These are phyloP conservation scores for Sesia bembeciformis DNA, from an alignment of 2,888 invertebrate species.

Conservation along the genomic window DNA sequence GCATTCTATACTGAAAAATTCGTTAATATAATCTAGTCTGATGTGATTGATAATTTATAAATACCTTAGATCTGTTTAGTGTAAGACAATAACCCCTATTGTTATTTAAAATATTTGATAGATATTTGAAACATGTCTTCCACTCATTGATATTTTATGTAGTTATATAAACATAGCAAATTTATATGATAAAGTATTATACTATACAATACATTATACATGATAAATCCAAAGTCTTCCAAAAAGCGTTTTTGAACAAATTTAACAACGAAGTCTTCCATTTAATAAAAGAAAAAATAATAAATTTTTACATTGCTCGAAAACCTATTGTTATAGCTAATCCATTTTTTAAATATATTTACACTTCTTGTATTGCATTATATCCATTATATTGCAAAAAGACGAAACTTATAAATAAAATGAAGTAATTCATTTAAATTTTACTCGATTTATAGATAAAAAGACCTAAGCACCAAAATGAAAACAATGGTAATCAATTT, in stretches of 20 bases:
- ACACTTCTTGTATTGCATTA: no score
- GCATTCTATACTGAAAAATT: neutral
- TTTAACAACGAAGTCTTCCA: constrained; percentile 70
- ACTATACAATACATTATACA: constrained; percentile 7
- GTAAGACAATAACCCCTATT: constrained; percentile 11
- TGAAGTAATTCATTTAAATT: no score
- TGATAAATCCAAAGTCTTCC: constrained; percentile 47
- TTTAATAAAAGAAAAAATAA: constrained; percentile 7
- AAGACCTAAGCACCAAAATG: no score
- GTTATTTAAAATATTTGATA: constrained; percentile 9
- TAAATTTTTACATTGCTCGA: no score
- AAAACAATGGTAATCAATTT: no score
- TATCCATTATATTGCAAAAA: no score
- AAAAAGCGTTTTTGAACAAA: constrained; percentile 27
- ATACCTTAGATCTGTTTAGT: constrained; percentile 3
- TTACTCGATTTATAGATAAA: no score
- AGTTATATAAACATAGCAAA: constrained; percentile 1
- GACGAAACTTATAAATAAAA: no score
- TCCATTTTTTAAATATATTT: no score
- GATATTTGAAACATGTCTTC: constrained; percentile 25
- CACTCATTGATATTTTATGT: constrained; percentile 15
- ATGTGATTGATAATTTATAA: constrained; percentile 21
- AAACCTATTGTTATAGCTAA: no score
- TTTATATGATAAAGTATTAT: neutral
- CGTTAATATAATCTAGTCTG: constrained; percentile 25